A percentile compares a stretch with the other conserved stretches of the same genome.
Conservation (phyloP, 1,140 invertebrate species). For the Conopomorpha cramerella region DNA sequence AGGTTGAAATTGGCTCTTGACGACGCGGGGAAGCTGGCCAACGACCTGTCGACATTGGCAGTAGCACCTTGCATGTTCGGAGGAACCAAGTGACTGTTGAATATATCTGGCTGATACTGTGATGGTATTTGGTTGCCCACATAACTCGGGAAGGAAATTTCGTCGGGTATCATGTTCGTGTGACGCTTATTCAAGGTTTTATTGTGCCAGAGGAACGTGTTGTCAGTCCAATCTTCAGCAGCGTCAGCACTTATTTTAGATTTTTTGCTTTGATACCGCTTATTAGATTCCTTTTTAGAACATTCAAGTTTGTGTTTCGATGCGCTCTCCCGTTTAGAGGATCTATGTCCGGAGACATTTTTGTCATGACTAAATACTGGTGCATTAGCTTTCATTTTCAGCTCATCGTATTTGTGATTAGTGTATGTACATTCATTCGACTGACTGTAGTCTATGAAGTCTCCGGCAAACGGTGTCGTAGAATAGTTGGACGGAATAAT, state of each 20-base stretch:
- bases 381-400: conserved; percentile 38
- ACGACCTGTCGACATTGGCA: conserved; percentile 27
- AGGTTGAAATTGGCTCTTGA: conserved; percentile 48
- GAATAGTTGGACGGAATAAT: conserved; percentile 41
- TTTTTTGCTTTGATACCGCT: conserved; percentile 47
- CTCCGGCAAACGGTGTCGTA: conserved; percentile 32
- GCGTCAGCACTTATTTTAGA: conserved; percentile 30
- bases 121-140: conserved; percentile 38
- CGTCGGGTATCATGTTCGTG: conserved; percentile 38
- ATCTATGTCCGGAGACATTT: conserved; percentile 26
- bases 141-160: conserved; percentile 38
- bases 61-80: conserved; percentile 32
- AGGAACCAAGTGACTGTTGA: conserved; percentile 43
- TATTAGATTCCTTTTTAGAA: conserved; percentile 45
- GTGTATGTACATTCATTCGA: conserved; percentile 40
- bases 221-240: conserved; percentile 42
- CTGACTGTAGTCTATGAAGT: conserved; percentile 49
- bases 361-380: conserved; percentile 31
- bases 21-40: conserved; percentile 32
- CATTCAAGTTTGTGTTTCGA: conserved; percentile 50
- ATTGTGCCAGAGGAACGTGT: conserved; percentile 41
- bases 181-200: conserved; percentile 31
- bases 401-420: conserved; percentile 41
- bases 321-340: conserved; percentile 32
- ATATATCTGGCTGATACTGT: conserved; percentile 42